These are phyloP conservation scores for Creontiades dilutus DNA, from an alignment of 2,888 invertebrate species.

Conservation along the genomic window DNA sequence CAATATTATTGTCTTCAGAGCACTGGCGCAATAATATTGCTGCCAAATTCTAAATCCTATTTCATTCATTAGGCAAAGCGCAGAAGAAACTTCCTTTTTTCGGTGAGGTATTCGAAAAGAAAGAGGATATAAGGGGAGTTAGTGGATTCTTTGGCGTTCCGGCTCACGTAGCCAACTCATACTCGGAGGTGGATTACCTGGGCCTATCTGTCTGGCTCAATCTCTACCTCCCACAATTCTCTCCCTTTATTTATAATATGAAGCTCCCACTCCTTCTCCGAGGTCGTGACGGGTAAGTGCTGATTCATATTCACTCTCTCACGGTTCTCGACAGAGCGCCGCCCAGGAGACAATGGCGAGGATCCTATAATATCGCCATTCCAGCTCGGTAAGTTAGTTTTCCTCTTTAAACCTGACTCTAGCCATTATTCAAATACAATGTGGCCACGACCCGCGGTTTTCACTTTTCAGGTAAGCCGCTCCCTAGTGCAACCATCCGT, in stretches of 20 bases:
- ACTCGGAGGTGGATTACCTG: constrained; percentile 37
- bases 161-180: constrained; percentile 51
- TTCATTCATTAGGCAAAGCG: background rate
- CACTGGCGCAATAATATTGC: no score
- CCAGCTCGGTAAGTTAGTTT: background rate
- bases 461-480: no score
- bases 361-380: background rate
- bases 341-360: constrained; percentile 9
- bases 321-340: background rate
- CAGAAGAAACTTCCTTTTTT: background rate
- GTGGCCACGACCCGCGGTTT: background rate
- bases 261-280: background rate
- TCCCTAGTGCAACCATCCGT: no score
- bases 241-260: constrained; percentile 33
- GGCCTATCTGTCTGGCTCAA: constrained; percentile 59
- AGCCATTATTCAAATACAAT: background rate
- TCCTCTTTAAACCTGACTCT: background rate
- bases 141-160: constrained; percentile 45
- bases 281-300: constrained; percentile 15
- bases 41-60: background rate
- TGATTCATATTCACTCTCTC: constrained; percentile 29
- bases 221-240: constrained; percentile 51
- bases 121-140: background rate
- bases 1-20: no score
- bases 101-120: background rate